Evolutionary conservation across 2,797 vertebrate genomes (phyloP).

Genomic region (Hybognathus amarus): DNA sequence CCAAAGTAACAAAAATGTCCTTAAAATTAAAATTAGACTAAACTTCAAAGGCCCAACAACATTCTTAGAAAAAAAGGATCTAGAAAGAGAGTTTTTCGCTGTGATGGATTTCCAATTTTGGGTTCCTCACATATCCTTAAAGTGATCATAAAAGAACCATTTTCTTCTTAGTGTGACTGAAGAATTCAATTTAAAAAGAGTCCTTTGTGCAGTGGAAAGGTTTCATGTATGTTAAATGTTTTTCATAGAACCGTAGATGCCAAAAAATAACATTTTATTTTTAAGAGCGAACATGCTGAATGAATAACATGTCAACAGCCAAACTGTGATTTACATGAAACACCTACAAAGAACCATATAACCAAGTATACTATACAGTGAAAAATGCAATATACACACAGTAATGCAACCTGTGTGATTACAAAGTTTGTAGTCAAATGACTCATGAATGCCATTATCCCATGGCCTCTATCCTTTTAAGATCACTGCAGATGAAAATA

Average conservation of each 20-base stretch:
- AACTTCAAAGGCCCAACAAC: not conserved
- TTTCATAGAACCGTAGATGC: not conserved
- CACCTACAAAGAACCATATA: not conserved
- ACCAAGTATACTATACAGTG: not conserved
- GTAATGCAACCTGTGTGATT: not conserved
- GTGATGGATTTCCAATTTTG: not conserved
- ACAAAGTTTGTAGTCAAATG: not conserved
- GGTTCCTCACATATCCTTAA: not conserved
- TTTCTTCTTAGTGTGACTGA: not conserved
- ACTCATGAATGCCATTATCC: constrained; percentile 3
- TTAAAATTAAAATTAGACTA: not conserved
- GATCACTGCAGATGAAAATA: constrained; percentile 25
- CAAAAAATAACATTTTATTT: not conserved
- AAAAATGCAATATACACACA: not conserved
- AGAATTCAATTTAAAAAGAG: not conserved
- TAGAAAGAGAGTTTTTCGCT: not conserved
- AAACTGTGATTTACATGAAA: not conserved
- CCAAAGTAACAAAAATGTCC: not conserved
- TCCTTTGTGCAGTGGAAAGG: not conserved
- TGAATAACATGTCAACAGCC: not conserved
- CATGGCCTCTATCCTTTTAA: constrained; percentile 20
- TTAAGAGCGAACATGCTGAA: not conserved
- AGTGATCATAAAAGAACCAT: not conserved
- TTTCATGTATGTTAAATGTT: not conserved
- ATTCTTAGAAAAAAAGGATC: not conserved